Conservation (phyloP, 2,888 invertebrate genomes). For the Cephus pulcher region DNA sequence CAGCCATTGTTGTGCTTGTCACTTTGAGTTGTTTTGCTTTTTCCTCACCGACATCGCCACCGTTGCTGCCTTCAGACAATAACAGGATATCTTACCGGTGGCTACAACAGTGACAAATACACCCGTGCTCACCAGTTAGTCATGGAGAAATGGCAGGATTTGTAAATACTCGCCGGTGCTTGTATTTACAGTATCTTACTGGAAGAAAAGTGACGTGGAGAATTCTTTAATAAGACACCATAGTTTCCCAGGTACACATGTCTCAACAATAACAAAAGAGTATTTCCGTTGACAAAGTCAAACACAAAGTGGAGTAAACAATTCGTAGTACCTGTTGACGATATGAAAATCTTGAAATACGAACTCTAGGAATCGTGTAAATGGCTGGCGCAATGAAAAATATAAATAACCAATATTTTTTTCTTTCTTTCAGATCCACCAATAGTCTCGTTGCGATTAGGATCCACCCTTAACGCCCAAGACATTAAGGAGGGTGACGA, state of each 20-base stretch:
- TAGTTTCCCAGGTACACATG: background rate
- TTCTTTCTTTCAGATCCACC: conserved; percentile 80
- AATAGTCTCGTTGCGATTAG: conserved; percentile 82
- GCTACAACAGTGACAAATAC: background rate
- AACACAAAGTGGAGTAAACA: background rate
- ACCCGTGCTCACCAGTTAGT: background rate
- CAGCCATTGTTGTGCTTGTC: background rate
- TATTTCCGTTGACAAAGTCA: background rate
- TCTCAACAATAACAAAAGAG: background rate
- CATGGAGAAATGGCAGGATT: background rate
- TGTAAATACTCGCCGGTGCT: background rate
- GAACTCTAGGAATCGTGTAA: background rate
- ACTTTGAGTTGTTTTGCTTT: background rate
- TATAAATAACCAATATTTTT: conserved; percentile 11
- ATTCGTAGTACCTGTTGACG: background rate
- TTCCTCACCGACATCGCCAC: background rate
- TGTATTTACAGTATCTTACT: background rate
- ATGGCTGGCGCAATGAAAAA: background rate
- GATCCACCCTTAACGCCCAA: conserved; percentile 85
- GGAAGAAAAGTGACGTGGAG: background rate
- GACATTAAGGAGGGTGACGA: conserved; percentile 94
- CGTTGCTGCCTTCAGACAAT: background rate
- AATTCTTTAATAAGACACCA: background rate
- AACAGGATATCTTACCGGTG: background rate
- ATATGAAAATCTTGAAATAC: too few relatives aligned